Evolutionary conservation across 2,888 invertebrate genomes (phyloP).

Genomic region (Pachymerium ferrugineum): DNA sequence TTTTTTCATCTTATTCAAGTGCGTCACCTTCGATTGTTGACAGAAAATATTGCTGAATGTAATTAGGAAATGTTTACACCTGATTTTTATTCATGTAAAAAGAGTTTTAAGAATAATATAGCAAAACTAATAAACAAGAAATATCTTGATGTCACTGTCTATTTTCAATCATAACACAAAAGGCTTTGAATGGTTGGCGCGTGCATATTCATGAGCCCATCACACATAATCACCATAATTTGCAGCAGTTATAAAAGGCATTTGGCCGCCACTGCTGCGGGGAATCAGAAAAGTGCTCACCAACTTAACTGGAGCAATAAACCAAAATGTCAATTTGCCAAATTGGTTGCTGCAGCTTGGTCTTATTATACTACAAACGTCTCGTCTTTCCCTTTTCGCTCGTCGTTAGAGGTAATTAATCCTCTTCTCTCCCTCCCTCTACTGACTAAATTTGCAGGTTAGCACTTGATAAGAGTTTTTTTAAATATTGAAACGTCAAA

Average conservation of each 20-base stretch:
- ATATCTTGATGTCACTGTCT: conserved; percentile 3
- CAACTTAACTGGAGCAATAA: conserved; percentile 28
- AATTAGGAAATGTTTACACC: conserved; percentile 23
- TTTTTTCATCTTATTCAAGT: not conserved
- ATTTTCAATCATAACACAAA: conserved; percentile 30
- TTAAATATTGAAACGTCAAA: not conserved
- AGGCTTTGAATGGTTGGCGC: conserved; percentile 25
- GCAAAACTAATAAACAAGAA: conserved; percentile 10
- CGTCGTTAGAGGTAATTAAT: conserved; percentile 25
- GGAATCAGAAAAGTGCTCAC: conserved; percentile 16
- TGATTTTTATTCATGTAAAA: not conserved
- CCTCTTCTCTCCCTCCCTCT: conserved; percentile 16
- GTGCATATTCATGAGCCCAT: conserved; percentile 29
- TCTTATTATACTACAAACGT: conserved; percentile 11
- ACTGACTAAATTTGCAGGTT: conserved; percentile 2
- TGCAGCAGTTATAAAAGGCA: conserved; percentile 28
- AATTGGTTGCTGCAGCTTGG: conserved; percentile 25
- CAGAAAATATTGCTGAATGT: conserved; percentile 1
- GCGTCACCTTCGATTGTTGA: conserved; percentile 16
- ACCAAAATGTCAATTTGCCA: conserved; percentile 30
- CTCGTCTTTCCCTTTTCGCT: conserved; percentile 24
- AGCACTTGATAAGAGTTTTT: not conserved
- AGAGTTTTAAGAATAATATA: not conserved
- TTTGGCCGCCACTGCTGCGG: conserved; percentile 28
- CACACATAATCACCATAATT: conserved; percentile 29